Evolutionary conservation across 1,140 invertebrate species (phyloP).

Genomic region (Nasonia giraulti): DNA sequence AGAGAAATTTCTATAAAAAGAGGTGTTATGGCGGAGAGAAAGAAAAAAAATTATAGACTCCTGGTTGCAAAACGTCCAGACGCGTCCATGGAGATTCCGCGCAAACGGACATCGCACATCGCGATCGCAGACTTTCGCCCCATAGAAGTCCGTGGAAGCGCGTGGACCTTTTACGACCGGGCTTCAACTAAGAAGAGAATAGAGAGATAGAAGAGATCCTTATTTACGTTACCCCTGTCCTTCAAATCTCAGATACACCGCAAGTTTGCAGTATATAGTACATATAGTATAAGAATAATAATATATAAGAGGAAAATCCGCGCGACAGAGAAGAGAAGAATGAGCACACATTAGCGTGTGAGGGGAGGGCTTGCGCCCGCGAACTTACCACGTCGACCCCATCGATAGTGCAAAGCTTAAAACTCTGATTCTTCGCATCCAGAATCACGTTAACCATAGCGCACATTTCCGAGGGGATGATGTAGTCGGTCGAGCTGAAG

Average conservation of each 20-base stretch:
- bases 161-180: slow-evolving; percentile 28
- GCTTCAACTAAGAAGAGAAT: slow-evolving; percentile 46
- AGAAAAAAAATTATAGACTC: background rate
- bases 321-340: background rate
- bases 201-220: slow-evolving; percentile 28
- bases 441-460: slow-evolving; percentile 99
- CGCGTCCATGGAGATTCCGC: slow-evolving; percentile 5
- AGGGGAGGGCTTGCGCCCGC: background rate
- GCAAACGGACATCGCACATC: background rate
- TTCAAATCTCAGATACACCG: background rate
- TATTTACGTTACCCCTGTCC: slow-evolving; percentile 48
- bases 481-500: slow-evolving; percentile 97
- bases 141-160: slow-evolving; percentile 31
- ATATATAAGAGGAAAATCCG: background rate
- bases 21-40: slow-evolving; percentile 4
- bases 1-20: slow-evolving; percentile 19
- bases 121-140: background rate
- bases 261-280: no score
- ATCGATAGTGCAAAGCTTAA: slow-evolving; percentile 97
- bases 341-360: background rate
- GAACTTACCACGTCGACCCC: slow-evolving; percentile 94
- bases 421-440: slow-evolving; percentile 94
- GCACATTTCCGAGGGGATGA: slow-evolving; percentile 97
- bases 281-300: no score
- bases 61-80: slow-evolving; percentile 15